Conservation (phyloP, 2,888 invertebrate species). For the Pristionchus entomophagus region DNA sequence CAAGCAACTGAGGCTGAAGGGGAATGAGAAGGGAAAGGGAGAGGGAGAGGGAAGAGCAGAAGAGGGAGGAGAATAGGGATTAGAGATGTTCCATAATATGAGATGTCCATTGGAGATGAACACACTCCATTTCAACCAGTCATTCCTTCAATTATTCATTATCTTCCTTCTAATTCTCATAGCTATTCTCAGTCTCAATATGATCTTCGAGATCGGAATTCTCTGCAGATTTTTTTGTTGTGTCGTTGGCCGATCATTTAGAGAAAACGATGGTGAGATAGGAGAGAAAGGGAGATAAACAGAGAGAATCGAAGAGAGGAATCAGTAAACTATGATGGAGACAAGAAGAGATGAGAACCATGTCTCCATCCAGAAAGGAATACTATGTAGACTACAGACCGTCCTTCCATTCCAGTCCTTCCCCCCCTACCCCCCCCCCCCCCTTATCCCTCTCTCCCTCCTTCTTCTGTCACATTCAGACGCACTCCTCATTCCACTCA, state of each 20-base stretch:
- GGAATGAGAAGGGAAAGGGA: neutral
- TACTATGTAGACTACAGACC: neutral
- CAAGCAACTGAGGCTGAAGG: neutral
- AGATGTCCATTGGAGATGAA: neutral
- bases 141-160: no score
- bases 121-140: neutral
- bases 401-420: neutral
- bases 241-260: no score
- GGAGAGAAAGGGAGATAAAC: conserved; percentile 15
- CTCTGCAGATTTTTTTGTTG: neutral
- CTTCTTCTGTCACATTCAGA: neutral
- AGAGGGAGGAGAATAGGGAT: conserved; percentile 12
- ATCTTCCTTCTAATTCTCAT: no score
- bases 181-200: no score
- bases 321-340: neutral
- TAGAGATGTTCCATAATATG: neutral
- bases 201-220: neutral
- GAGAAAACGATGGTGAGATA: no score
- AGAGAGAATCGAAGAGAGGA: neutral
- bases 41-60: neutral
- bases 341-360: neutral
- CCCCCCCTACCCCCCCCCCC: neutral
- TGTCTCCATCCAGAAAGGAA: no score
- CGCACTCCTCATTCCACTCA: neutral
- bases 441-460: neutral